Evolutionary conservation across 2,797 vertebrate genomes (phyloP), one percentile per base, ranked within the genome.

Genomic region (Paedocypris micromegethes): DNA sequence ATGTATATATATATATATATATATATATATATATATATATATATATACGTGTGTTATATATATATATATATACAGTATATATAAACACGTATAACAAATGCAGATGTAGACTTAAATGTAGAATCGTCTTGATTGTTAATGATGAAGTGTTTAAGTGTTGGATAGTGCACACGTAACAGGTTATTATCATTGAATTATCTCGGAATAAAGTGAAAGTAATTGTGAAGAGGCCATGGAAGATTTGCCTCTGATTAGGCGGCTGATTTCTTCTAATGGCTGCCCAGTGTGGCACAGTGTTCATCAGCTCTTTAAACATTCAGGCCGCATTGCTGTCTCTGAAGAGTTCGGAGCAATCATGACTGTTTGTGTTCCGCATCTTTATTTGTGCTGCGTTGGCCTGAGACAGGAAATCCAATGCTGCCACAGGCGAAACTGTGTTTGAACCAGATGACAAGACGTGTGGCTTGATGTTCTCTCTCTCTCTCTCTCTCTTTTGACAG

Each of bases 401-500:
- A 66, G 44, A 67, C 43, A 4, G 38, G 53, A 54, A 67, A 70
- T 51, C 8, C 48, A 57, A 66, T 58, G 38, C 39, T 64, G 50
- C 46, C 57, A 50, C 48, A 7, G 48, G 61, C 66, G 53, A 64
- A 63, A 7, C 38, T 50, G 44, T n/a, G 45, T 46, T 57, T 52
- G 5, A 72, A 62, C 46, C 46, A 68, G 67, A 75, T 52, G 9
- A 58, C 51, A 67, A 59, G 75, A 70, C 75, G 41, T 77, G 39
- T 44, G 5, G 39, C 23, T 7, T 38, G 5, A 59, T 49, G 37
- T 46, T 62, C 37, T 66, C 23, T 37, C 42, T 3, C 37, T 3
- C 2, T 52, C 37, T 53, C 61, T 51, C 9, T 51, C 9, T 66
- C 6, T 49, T 4, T 60, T 0, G 49, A 2, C 85, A 96, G 94